Evolutionary conservation across 2,888 invertebrate genomes (phyloP).

Genomic region (Tuberolachnus salignus): DNA sequence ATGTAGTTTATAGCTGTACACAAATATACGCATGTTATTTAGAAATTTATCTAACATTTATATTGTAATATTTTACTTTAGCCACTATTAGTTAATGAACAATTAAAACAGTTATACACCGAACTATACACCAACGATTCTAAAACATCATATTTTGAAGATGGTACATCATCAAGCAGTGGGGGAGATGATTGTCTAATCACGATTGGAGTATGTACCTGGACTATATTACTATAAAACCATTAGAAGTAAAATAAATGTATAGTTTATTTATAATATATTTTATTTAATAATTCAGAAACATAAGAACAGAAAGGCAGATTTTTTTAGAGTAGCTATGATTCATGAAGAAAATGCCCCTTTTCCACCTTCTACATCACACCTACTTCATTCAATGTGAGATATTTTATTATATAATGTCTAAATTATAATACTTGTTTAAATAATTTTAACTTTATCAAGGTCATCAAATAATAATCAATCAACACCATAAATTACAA

Average conservation of each 20-base stretch:
- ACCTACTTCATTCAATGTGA: constrained; percentile 1
- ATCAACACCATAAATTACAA: constrained; percentile 10
- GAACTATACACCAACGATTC: constrained; percentile 65
- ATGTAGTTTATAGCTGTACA: too few species aligned
- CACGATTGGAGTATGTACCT: constrained; percentile 29
- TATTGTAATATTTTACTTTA: constrained; percentile 62
- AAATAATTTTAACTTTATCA: background rate
- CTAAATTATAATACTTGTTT: background rate
- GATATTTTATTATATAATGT: background rate
- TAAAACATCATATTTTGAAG: constrained; percentile 68
- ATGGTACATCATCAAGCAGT: constrained; percentile 64
- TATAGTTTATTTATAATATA: too few species aligned
- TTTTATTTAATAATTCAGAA: constrained; percentile 59
- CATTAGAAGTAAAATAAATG: too few species aligned
- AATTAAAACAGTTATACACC: constrained; percentile 72
- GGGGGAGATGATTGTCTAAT: constrained; percentile 63
- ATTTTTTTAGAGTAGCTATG: constrained; percentile 70
- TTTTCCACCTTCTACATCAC: constrained; percentile 65
- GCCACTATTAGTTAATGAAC: constrained; percentile 75
- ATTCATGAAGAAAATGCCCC: constrained; percentile 76
- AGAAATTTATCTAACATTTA: background rate
- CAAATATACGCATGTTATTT: background rate
- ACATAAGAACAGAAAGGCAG: constrained; percentile 58
- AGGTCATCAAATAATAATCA: constrained; percentile 17
- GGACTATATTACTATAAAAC: background rate